A percentile compares a stretch with the other conserved stretches of the same genome.
These are phyloP conservation scores for Punctoribates punctum DNA, from an alignment of 2,888 invertebrate species.

Conservation along the genomic window DNA sequence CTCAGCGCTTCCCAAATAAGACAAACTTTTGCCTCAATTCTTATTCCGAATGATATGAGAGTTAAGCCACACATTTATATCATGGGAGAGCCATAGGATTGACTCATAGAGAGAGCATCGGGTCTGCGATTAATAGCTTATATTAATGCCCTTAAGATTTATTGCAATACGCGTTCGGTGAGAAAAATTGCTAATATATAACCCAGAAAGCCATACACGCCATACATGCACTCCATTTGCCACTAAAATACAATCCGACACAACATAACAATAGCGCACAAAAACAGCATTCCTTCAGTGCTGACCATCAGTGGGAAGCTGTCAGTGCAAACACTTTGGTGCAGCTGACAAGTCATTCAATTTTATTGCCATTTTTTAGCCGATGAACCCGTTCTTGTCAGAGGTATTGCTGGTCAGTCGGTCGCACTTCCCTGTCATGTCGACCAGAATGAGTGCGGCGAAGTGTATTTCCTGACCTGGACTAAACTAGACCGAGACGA, in stretches of 20 bases:
- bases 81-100: neutral
- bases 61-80: conserved; percentile 28
- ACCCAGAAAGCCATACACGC: neutral
- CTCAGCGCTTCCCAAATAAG: neutral
- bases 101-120: neutral
- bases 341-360: conserved; percentile 1
- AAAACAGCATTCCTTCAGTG: neutral
- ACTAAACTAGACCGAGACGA: conserved; percentile 46
- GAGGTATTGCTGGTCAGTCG: conserved; percentile 38
- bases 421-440: conserved; percentile 65
- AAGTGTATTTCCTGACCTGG: conserved; percentile 79
- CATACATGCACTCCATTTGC: neutral
- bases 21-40: conserved; percentile 6
- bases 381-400: conserved; percentile 39
- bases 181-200: conserved; percentile 30
- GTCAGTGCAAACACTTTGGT: neutral
- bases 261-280: conserved; percentile 26
- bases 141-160: conserved; percentile 35
- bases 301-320: conserved; percentile 11
- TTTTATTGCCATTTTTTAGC: conserved; percentile 15
- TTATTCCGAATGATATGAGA: conserved; percentile 16
- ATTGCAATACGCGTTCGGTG: conserved; percentile 5
- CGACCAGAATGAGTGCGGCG: conserved; percentile 67
- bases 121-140: conserved; percentile 36
- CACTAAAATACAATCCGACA: neutral